Percentiles rank a stretch among this genome's conserved stretches.
Evolutionary conservation across 2,888 invertebrate genomes (phyloP).

Genomic region (Sisyra terminalis): DNA sequence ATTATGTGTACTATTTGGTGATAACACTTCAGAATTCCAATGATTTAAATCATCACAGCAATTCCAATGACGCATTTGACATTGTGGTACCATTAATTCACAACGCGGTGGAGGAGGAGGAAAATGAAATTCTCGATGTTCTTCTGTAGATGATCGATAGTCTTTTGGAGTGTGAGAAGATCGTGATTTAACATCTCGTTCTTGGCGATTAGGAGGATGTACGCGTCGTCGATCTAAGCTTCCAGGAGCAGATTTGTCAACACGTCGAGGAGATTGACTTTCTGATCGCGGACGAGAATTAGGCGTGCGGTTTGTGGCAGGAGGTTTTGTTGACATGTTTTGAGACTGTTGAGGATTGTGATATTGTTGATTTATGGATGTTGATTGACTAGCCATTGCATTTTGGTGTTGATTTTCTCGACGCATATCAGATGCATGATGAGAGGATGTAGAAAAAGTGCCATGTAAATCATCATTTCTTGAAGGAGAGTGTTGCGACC

Average conservation of each 20-base stretch:
- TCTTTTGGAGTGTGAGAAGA: conserved; percentile 37
- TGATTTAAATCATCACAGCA: background rate
- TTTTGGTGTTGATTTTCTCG: conserved; percentile 18
- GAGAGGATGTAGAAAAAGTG: conserved; percentile 15
- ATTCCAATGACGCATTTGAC: background rate
- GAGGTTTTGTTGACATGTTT: conserved; percentile 8
- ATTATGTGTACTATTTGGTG: conserved; percentile 22
- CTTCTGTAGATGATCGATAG: background rate
- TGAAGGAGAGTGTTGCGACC: conserved; percentile 13
- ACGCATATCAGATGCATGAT: conserved; percentile 14
- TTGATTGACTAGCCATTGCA: conserved; percentile 9
- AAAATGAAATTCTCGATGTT: conserved; percentile 7
- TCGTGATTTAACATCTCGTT: conserved; percentile 45
- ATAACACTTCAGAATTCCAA: background rate
- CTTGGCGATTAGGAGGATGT: conserved; percentile 31
- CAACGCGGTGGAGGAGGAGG: conserved; percentile 7
- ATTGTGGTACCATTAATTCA: conserved; percentile 1
- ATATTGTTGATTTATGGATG: conserved; percentile 1
- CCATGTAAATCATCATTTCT: conserved; percentile 18
- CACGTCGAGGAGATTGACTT: conserved; percentile 17
- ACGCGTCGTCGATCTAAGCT: conserved; percentile 41
- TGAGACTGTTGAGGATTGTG: conserved; percentile 1
- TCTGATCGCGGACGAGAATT: conserved; percentile 12
- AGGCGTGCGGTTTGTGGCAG: conserved; percentile 5
- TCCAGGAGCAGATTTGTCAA: conserved; percentile 25